Percentiles rank a stretch among this genome's conserved stretches.
phyloP scores from a whole-genome alignment of 2,113 vertebrate genomes.

The Mugil cephalus region DNA sequence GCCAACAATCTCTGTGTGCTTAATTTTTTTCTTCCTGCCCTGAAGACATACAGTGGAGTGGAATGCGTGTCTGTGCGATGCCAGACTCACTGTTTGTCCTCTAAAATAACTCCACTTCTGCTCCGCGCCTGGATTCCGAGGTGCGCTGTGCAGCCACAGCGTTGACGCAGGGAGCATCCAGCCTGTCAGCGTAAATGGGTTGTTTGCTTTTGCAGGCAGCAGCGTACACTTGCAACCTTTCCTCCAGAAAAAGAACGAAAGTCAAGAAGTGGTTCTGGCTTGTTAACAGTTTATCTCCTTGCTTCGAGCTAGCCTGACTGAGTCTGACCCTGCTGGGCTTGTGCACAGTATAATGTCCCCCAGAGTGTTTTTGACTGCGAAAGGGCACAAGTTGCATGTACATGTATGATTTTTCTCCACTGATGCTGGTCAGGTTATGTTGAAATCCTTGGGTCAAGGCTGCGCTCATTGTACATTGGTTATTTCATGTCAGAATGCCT shows the following conservation, averaged over 20 bases:
- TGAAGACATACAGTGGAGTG: conserved; percentile 10
- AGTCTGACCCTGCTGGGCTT: conserved; percentile 14
- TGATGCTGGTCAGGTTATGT: conserved; percentile 40
- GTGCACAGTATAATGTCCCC: conserved; percentile 4
- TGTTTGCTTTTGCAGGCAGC: conserved; percentile 24
- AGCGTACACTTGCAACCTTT: conserved; percentile 4
- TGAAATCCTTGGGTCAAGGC: conserved; percentile 58
- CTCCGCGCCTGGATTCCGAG: conserved; percentile 16
- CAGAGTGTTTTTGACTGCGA: conserved; percentile 15
- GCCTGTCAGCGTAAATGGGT: conserved; percentile 29
- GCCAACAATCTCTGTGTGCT: conserved; percentile 15
- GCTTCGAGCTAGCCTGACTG: conserved; percentile 15
- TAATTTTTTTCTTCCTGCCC: conserved; percentile 1
- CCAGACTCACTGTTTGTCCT: conserved; percentile 35
- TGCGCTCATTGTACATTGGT: conserved; percentile 56
- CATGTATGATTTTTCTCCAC: neutral
- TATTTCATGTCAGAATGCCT: conserved; percentile 75
- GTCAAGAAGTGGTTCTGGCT: conserved; percentile 24
- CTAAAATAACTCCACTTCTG: conserved; percentile 44
- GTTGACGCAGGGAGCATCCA: conserved; percentile 6
- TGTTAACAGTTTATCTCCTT: conserved; percentile 40
- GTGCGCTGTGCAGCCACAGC: conserved; percentile 13
- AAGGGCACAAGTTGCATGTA: conserved; percentile 6
- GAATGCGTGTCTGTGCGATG: conserved; percentile 25
- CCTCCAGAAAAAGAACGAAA: conserved; percentile 16